Conservation (phyloP, 2,888 invertebrate genomes). For the Rosalia funebris region DNA sequence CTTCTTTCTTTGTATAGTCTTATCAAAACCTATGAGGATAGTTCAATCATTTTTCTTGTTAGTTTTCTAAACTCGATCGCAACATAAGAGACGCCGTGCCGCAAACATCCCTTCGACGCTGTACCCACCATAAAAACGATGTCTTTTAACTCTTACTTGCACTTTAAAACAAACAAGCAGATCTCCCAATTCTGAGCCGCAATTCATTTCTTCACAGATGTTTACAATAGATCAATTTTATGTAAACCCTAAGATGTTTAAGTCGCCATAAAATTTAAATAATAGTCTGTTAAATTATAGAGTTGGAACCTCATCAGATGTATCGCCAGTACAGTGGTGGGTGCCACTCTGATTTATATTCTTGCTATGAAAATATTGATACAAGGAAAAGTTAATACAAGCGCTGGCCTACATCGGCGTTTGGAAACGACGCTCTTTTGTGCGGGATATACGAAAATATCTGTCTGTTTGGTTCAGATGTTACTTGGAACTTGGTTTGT, state of each 20-base stretch:
- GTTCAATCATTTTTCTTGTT: no score
- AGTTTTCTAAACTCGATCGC: no score
- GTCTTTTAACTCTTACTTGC: constrained; percentile 13
- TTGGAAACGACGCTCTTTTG: no score
- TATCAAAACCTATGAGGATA: no score
- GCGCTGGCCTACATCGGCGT: background rate
- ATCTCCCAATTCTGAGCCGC: constrained; percentile 10
- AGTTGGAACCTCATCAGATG: constrained; percentile 13
- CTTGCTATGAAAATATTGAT: constrained; percentile 20
- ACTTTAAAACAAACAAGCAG: constrained; percentile 21
- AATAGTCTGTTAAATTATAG: constrained; percentile 29
- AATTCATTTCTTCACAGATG: constrained; percentile 33
- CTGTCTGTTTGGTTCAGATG: no score
- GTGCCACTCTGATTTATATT: constrained; percentile 18
- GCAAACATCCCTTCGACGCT: no score
- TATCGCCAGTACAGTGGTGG: constrained; percentile 6
- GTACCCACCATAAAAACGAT: constrained; percentile 18
- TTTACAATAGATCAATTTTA: constrained; percentile 38
- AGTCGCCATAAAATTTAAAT: constrained; percentile 34
- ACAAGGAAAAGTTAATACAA: constrained; percentile 15
- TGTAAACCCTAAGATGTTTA: constrained; percentile 36
- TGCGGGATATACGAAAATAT: no score
- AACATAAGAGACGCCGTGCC: no score
- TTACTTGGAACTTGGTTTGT: no score
- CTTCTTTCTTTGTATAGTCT: no score